Base-by-base conservation (phyloP, 2,888 invertebrate species). In the Microchrysa polita region DNA sequence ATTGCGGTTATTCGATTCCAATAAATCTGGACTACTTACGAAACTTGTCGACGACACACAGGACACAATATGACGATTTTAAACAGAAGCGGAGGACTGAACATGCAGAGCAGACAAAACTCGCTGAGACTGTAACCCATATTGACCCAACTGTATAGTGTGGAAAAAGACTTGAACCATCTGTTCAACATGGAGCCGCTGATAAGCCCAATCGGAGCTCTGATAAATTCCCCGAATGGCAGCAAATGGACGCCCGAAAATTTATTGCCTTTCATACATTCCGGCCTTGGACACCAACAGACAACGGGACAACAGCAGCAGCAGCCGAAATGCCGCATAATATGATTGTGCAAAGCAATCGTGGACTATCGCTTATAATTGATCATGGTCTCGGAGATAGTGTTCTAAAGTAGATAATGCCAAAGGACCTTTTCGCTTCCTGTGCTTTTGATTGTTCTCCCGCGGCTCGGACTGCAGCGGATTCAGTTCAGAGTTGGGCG, bases 341-440 rank as follows among this genome's bases (percentile, higher is more conserved):
- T 69, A 69, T 55, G 69, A 40, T 20, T 44, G 27, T 34, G 65
- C 44, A 40, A 57, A 55, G 40, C 69, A 55, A 69, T 69, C 69
- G 69, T 69, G 69, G 69, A 69, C 69, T 69, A 69, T 69, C 69
- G 69, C 69, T 57, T 55, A 69, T 69, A 69, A 69, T 69, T 69
- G 55, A 69, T 40, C 69, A 69, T 57, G 55, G 34, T 55, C 69
- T 18, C 55, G 34, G 53, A 53, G 53, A 69, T 69, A 69, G 69
- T 69, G 69, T 55, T 48, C 44, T 7, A 48, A 69, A 69, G 69
- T 69, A 40, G n/a, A n/a, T n/a, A n/a, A n/a, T 57, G 69, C 55
- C n/a, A 57, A 69, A 57, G 69, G 57, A 40, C 69, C 69, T 55
- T 34, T 57, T 22, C 22, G 69, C 57, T 40, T n/a, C 55, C 14